Percentiles rank a stretch among this genome's conserved stretches.
phyloP scores from a whole-genome alignment of 2,797 vertebrate genomes.

The Liasis olivaceus region DNA sequence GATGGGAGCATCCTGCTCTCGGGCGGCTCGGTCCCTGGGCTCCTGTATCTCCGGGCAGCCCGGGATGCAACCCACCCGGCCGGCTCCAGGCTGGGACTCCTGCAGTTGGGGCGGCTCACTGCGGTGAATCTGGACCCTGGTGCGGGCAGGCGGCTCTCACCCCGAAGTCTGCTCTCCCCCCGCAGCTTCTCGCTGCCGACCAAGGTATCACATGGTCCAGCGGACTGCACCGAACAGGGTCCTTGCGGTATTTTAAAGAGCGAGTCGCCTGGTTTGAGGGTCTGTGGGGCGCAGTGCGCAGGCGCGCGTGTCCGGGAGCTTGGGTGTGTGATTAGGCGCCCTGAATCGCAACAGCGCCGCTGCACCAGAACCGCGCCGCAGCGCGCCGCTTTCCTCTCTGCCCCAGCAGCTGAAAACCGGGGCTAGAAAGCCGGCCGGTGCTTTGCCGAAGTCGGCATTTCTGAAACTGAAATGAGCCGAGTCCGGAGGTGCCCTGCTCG shows the following conservation, averaged over 20 bases:
- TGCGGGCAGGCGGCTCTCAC: slow-evolving; percentile 26
- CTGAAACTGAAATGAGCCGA: neutral
- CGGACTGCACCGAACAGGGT: slow-evolving; percentile 34
- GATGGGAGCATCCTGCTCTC: slow-evolving; percentile 16
- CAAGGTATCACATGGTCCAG: slow-evolving; percentile 66
- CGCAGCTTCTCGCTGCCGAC: slow-evolving; percentile 55
- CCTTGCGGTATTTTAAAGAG: slow-evolving; percentile 65
- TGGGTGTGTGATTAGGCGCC: neutral
- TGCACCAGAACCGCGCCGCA: neutral
- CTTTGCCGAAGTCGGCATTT: neutral
- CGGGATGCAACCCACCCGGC: neutral
- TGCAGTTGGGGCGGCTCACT: neutral
- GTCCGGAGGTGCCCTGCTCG: neutral
- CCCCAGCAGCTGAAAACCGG: neutral
- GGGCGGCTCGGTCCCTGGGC: neutral
- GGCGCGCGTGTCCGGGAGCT: neutral
- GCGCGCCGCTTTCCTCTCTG: neutral
- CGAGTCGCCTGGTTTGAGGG: slow-evolving; percentile 40
- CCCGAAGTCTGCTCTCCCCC: slow-evolving; percentile 49
- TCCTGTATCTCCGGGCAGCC: neutral
- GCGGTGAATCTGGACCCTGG: neutral
- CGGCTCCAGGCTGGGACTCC: neutral
- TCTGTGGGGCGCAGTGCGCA: neutral
- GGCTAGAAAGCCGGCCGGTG: neutral
- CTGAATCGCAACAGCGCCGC: neutral